phyloP scores from a whole-genome alignment of 1,140 invertebrate species.

The Drosophila miranda region DNA sequence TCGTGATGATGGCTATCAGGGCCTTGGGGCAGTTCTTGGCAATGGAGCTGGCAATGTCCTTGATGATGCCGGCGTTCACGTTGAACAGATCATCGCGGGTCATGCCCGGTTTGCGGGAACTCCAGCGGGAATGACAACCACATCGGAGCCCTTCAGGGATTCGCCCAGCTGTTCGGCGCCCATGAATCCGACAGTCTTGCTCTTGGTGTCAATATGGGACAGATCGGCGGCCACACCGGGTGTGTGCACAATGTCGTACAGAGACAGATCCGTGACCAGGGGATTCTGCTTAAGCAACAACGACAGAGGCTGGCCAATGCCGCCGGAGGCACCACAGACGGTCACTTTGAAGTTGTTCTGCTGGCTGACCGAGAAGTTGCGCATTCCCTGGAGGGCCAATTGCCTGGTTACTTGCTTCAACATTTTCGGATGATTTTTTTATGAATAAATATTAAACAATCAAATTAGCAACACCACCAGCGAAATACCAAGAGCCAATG shows the following conservation, averaged over 20 bases:
- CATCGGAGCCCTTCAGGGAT: constrained; percentile 87
- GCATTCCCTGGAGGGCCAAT: constrained; percentile 77
- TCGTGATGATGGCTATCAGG: constrained; percentile 97
- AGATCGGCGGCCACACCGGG: constrained; percentile 98
- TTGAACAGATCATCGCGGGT: constrained; percentile 98
- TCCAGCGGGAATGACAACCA: constrained; percentile 98
- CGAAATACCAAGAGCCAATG: constrained; percentile 66
- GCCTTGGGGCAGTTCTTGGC: constrained; percentile 95
- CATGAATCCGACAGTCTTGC: constrained; percentile 92
- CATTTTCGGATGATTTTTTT: constrained; percentile 63
- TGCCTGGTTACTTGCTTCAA: constrained; percentile 81
- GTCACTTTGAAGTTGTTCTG: constrained; percentile 90
- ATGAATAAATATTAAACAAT: constrained; percentile 59
- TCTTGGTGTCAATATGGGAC: constrained; percentile 96
- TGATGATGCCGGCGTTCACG: constrained; percentile 98
- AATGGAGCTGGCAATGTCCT: constrained; percentile 91
- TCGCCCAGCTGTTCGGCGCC: constrained; percentile 88
- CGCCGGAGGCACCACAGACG: constrained; percentile 97
- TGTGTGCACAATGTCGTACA: constrained; percentile 98
- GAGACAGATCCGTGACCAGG: constrained; percentile 90
- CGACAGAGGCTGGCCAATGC: constrained; percentile 98
- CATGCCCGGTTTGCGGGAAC: constrained; percentile 98
- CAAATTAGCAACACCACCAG: constrained; percentile 45
- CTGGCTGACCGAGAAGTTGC: constrained; percentile 73
- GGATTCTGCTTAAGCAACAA: constrained; percentile 97